Percentiles rank a stretch among this genome's conserved stretches.
Evolutionary conservation across 1,140 invertebrate species (phyloP).

Genomic region (Meloidogyne floridensis): DNA sequence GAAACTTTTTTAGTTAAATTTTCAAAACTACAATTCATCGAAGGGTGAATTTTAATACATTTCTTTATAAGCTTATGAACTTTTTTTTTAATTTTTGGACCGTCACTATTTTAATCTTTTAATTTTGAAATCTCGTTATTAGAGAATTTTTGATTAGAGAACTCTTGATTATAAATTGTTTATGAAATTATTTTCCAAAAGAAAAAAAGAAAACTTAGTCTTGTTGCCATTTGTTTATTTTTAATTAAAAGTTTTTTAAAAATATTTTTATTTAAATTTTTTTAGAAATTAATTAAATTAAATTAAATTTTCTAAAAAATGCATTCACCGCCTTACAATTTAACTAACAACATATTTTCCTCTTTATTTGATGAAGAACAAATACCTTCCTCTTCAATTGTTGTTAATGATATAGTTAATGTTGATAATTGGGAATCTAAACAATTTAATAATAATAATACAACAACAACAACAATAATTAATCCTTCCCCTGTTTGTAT

Average conservation of each 20-base stretch:
- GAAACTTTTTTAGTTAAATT: too few relatives aligned
- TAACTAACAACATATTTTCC: background rate
- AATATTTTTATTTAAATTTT: too few relatives aligned
- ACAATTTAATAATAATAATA: background rate
- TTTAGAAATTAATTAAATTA: background rate
- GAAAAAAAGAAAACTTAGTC: background rate
- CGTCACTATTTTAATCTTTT: too few relatives aligned
- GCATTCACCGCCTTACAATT: conserved; percentile 8
- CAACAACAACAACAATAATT: background rate
- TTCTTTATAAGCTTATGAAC: too few relatives aligned
- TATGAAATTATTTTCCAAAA: too few relatives aligned
- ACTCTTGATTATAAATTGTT: too few relatives aligned
- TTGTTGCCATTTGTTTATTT: background rate
- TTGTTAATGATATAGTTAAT: background rate
- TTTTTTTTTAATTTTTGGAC: too few relatives aligned
- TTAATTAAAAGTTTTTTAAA: background rate
- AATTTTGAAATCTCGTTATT: too few relatives aligned
- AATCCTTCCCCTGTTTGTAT: conserved; percentile 23
- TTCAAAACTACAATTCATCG: too few relatives aligned
- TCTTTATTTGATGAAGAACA: background rate
- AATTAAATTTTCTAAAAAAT: background rate
- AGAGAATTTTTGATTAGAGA: too few relatives aligned
- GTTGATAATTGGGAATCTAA: background rate
- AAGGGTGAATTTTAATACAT: too few relatives aligned
- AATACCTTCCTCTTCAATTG: background rate